A percentile compares a stretch with the other conserved stretches of the same genome.
phyloP scores from a whole-genome alignment of 2,113 vertebrate species.

The Thunnus thynnus region DNA sequence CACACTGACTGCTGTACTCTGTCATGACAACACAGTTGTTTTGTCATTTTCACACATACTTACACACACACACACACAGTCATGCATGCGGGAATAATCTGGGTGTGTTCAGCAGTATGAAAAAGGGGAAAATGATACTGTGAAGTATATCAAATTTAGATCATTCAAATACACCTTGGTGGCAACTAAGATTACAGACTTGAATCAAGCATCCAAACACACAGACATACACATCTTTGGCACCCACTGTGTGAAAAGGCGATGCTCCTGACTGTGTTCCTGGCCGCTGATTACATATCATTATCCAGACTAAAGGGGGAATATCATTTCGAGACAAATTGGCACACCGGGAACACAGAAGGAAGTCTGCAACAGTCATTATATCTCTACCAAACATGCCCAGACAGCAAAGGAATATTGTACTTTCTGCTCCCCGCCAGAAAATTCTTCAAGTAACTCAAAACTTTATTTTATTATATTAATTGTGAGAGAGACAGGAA shows the following conservation, averaged over 20 bases:
- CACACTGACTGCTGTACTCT: not conserved
- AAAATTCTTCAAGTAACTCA: constrained; percentile 30
- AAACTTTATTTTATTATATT: constrained; percentile 44
- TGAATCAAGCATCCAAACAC: constrained; percentile 24
- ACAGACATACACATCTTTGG: constrained; percentile 29
- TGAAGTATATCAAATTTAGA: constrained; percentile 8
- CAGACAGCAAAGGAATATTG: constrained; percentile 41
- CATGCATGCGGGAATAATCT: not conserved
- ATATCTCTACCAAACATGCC: constrained; percentile 51
- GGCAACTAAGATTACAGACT: constrained; percentile 35
- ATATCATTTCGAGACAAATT: constrained; percentile 69
- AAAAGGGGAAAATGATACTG: constrained; percentile 15
- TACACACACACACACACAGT: not conserved
- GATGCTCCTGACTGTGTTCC: constrained; percentile 36
- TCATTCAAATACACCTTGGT: constrained; percentile 42
- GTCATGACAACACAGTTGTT: constrained; percentile 7
- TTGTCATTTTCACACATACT: constrained; percentile 12
- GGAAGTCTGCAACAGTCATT: constrained; percentile 45
- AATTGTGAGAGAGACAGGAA: constrained; percentile 7
- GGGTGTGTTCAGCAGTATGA: constrained; percentile 12
- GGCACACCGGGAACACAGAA: constrained; percentile 47
- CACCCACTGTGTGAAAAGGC: constrained; percentile 50
- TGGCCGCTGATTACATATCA: constrained; percentile 58
- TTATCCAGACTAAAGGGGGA: constrained; percentile 31
- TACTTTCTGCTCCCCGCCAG: constrained; percentile 30